Conservation (phyloP, 2,113 vertebrate species). For the Apistogramma diplotaenia region DNA sequence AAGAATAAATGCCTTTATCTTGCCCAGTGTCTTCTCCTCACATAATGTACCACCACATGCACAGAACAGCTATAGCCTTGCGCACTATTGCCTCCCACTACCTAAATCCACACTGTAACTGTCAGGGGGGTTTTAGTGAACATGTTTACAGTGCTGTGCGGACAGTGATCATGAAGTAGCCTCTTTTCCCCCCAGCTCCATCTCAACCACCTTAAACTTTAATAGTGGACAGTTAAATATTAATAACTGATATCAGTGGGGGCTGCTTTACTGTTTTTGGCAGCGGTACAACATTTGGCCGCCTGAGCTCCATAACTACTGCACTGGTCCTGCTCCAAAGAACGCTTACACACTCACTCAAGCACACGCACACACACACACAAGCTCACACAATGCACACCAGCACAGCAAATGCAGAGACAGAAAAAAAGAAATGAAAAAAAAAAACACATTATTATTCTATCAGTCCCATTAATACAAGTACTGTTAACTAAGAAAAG, state of each 20-base stretch:
- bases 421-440: not conserved
- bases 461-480: not conserved
- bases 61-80: conserved; percentile 16
- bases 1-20: conserved; percentile 20
- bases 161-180: conserved; percentile 64
- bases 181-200: conserved; percentile 62
- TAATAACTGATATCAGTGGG: conserved; percentile 80
- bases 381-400: not conserved
- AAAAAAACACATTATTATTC: not conserved
- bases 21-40: not conserved
- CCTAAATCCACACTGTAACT: conserved; percentile 65
- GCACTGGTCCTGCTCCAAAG: conserved; percentile 59
- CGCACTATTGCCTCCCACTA: conserved; percentile 39
- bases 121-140: conserved; percentile 61
- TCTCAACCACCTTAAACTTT: conserved; percentile 76
- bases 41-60: not conserved
- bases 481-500: not conserved
- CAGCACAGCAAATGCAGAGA: not conserved
- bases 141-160: conserved; percentile 62
- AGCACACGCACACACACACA: conserved; percentile 6
- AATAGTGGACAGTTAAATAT: conserved; percentile 79
- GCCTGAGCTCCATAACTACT: conserved; percentile 59
- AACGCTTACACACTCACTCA: conserved; percentile 23
- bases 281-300: conserved; percentile 65
- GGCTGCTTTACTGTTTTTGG: conserved; percentile 76